Conservation (phyloP, 2,797 vertebrate species). For the Rhinophrynus dorsalis region DNA sequence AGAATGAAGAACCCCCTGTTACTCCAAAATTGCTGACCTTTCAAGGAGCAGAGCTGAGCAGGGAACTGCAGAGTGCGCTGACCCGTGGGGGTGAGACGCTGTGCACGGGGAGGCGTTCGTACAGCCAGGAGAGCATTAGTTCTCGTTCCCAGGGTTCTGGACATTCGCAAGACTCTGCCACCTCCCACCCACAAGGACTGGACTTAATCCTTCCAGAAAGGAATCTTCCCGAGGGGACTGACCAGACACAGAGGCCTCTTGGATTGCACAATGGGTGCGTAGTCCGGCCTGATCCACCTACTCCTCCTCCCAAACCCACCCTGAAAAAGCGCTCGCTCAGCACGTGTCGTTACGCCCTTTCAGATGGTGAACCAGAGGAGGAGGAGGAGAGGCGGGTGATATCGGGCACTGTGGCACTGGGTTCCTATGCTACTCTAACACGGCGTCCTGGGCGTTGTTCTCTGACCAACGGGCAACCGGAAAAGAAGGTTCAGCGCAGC, state of each 20-base stretch:
- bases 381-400: conserved; percentile 67
- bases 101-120: conserved; percentile 62
- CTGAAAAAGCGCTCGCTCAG: conserved; percentile 81
- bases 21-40: conserved; percentile 82
- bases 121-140: conserved; percentile 88
- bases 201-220: conserved; percentile 69
- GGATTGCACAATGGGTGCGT: conserved; percentile 12
- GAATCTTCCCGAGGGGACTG: conserved; percentile 84
- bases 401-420: conserved; percentile 63
- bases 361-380: conserved; percentile 84
- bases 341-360: conserved; percentile 81
- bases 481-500: conserved; percentile 79
- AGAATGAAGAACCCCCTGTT: conserved; percentile 68
- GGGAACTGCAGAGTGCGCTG: conserved; percentile 90
- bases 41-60: conserved; percentile 89
- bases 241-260: conserved; percentile 56
- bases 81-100: conserved; percentile 67
- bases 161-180: conserved; percentile 77
- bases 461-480: conserved; percentile 55
- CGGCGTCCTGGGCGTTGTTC: conserved; percentile 79
- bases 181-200: conserved; percentile 69
- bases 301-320: background rate
- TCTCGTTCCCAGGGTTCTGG: conserved; percentile 84
- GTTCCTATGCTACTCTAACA: conserved; percentile 87
- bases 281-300: conserved; percentile 33